phyloP scores from a whole-genome alignment of 2,113 vertebrate species.

The Tetrax tetrax region DNA sequence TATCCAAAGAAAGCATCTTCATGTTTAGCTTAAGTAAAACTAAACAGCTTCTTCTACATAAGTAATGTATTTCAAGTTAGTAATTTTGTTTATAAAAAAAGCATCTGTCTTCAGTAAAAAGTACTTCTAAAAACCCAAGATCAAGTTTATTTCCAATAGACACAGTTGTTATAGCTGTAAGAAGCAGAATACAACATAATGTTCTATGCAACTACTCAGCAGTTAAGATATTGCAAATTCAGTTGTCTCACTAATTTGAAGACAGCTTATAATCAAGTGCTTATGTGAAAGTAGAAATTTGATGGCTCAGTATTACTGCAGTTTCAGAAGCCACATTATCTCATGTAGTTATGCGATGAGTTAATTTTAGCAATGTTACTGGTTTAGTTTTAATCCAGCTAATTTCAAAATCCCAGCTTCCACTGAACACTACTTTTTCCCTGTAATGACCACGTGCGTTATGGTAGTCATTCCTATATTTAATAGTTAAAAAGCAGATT shows the following conservation, averaged over 20 bases:
- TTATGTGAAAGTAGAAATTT: neutral
- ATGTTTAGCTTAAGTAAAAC: neutral
- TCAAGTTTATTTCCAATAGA: neutral
- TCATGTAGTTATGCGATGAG: fast-evolving
- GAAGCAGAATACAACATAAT: neutral
- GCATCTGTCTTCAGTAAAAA: neutral
- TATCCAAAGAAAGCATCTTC: neutral
- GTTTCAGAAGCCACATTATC: neutral
- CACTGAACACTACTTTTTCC: neutral
- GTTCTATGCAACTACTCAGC: neutral
- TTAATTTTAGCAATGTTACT: neutral
- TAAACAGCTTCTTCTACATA: neutral
- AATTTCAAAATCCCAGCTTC: neutral
- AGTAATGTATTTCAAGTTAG: neutral
- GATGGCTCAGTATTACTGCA: neutral
- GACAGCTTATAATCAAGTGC: neutral
- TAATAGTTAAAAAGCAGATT: neutral
- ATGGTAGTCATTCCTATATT: neutral
- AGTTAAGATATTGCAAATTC: neutral
- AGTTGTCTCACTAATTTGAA: neutral
- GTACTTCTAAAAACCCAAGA: neutral
- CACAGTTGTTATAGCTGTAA: fast-evolving
- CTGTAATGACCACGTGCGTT: fast-evolving
- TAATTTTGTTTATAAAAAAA: neutral
- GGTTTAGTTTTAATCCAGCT: neutral